A percentile compares a stretch with the other conserved stretches of the same genome.
Evolutionary conservation across 2,888 invertebrate genomes (phyloP).

Genomic region (Craniophora ligustri): DNA sequence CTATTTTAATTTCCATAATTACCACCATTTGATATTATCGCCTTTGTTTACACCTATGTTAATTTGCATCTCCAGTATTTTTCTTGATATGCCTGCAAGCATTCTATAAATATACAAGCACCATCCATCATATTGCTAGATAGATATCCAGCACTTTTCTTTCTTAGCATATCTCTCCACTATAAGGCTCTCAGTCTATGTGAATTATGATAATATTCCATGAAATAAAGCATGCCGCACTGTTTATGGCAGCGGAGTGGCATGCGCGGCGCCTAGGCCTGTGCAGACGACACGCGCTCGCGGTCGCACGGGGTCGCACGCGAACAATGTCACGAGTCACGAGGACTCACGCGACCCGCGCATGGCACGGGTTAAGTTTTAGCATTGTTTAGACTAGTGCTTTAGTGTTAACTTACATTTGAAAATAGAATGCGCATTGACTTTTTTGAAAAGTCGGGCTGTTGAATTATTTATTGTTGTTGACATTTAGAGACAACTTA

Average conservation of each 20-base stretch:
- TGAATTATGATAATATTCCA: constrained; percentile 24
- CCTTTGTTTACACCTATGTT: too few relatives aligned
- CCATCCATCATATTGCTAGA: constrained; percentile 2
- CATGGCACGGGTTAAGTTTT: constrained; percentile 34
- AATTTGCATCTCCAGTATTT: background rate
- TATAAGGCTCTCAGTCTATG: constrained; percentile 31
- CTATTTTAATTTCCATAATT: background rate
- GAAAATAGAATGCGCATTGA: background rate
- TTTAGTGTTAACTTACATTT: too few relatives aligned
- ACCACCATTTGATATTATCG: background rate
- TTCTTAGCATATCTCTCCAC: constrained; percentile 1
- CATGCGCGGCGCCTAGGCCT: constrained; percentile 41
- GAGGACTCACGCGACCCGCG: constrained; percentile 33
- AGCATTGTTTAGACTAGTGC: constrained; percentile 7
- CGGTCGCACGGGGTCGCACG: constrained; percentile 54
- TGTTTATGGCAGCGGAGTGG: constrained; percentile 33
- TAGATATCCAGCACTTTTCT: constrained; percentile 10
- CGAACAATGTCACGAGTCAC: constrained; percentile 52
- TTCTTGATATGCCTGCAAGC: background rate
- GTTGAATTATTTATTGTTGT: background rate
- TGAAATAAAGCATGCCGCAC: constrained; percentile 14
- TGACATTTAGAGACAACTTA: too few relatives aligned
- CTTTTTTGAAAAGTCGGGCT: background rate
- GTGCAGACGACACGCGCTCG: constrained; percentile 28
- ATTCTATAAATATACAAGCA: constrained; percentile 10